phyloP scores from a whole-genome alignment of 92 coral and sea anemone species.

The Heliopora coerulea region DNA sequence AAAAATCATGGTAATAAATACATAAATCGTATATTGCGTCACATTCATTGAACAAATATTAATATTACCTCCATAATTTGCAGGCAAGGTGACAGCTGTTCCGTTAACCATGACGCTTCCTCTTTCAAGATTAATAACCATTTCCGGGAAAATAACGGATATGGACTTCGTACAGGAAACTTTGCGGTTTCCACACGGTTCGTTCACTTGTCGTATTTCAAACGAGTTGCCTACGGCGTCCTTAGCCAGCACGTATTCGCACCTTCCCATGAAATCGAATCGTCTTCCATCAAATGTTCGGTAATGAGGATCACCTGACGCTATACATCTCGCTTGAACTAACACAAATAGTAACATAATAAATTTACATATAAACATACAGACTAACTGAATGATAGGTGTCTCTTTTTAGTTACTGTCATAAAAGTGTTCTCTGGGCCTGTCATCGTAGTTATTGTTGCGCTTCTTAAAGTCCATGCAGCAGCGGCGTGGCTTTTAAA shows the following conservation, averaged over 20 bases:
- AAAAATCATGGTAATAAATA: too few relatives aligned
- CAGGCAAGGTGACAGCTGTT: neutral
- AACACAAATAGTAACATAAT: neutral
- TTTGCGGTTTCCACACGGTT: conserved; percentile 30
- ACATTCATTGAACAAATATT: neutral
- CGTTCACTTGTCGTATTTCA: conserved; percentile 39
- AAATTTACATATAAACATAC: too few relatives aligned
- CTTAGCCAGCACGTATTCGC: conserved; percentile 32
- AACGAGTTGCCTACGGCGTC: conserved; percentile 1
- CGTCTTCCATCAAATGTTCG: conserved; percentile 24
- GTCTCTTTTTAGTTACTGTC: too few relatives aligned
- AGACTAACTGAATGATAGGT: too few relatives aligned
- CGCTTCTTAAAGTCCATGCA: too few relatives aligned
- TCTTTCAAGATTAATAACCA: conserved; percentile 17
- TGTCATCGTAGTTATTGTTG: too few relatives aligned
- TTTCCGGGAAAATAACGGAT: conserved; percentile 13
- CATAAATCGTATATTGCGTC: too few relatives aligned
- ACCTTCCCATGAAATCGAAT: conserved; percentile 30
- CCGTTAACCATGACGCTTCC: conserved; percentile 30
- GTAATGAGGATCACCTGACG: conserved; percentile 41
- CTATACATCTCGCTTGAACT: conserved; percentile 8
- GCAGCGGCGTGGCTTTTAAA: too few relatives aligned
- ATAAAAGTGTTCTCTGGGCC: too few relatives aligned
- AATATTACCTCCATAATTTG: conserved; percentile 16
- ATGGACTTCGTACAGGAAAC: conserved; percentile 29